Evolutionary conservation across 2,797 vertebrate species (phyloP).

Genomic region (Limosa lapponica): DNA sequence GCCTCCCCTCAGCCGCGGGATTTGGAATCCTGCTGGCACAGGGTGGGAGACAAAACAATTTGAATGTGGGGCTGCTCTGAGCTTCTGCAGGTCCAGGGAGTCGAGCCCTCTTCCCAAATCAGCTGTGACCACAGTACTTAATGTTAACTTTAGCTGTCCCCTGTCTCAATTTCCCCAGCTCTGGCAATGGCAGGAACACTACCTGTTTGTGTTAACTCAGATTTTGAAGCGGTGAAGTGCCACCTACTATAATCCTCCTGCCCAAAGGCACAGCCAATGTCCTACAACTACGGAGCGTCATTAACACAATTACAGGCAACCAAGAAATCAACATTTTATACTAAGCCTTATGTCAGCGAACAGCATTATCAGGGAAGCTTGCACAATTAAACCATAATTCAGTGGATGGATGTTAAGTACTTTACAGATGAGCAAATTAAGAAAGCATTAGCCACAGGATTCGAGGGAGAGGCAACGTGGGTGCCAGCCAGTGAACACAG

Average conservation of each 20-base stretch:
- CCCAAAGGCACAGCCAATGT: neutral
- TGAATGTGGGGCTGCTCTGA: neutral
- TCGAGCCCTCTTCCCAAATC: neutral
- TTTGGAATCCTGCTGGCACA: neutral
- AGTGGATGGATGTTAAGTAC: neutral
- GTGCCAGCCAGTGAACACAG: neutral
- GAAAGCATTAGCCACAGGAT: neutral
- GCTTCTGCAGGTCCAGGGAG: neutral
- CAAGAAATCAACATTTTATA: neutral
- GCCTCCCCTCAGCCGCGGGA: neutral
- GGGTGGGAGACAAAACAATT: neutral
- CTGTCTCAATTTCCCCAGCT: neutral
- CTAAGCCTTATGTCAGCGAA: neutral
- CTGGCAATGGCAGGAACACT: neutral
- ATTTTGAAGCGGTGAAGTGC: neutral
- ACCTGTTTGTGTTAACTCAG: neutral
- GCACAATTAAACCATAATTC: constrained; percentile 9
- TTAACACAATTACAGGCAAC: neutral
- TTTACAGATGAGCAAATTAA: constrained; percentile 23
- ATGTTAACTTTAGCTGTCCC: neutral
- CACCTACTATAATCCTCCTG: neutral
- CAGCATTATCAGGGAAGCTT: neutral
- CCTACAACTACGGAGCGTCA: rapidly evolving
- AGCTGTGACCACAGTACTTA: neutral
- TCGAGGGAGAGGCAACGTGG: neutral